These are phyloP conservation scores for Eulimnadia texana DNA, from an alignment of 1,140 invertebrate species.

Conservation along the genomic window DNA sequence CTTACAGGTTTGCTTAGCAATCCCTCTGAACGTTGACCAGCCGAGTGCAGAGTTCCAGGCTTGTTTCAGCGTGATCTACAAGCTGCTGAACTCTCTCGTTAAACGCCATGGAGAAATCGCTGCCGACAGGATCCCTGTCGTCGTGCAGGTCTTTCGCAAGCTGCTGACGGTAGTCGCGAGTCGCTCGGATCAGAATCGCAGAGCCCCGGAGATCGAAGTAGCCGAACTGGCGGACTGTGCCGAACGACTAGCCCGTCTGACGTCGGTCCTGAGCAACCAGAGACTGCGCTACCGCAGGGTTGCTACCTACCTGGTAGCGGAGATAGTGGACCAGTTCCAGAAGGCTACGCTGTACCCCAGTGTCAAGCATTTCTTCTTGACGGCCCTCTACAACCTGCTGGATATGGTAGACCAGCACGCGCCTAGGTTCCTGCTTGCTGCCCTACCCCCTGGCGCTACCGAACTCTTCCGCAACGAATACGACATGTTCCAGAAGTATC, in stretches of 20 bases:
- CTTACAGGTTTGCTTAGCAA: constrained; percentile 1
- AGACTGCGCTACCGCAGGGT: constrained; percentile 30
- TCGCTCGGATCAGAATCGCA: constrained; percentile 9
- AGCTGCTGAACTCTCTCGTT: constrained; percentile 10
- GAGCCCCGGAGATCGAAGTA: constrained; percentile 1
- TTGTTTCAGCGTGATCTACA: constrained; percentile 8
- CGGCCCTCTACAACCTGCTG: constrained; percentile 13
- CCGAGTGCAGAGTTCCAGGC: not conserved
- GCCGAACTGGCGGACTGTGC: constrained; percentile 1
- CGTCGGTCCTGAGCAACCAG: constrained; percentile 25
- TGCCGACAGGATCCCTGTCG: constrained; percentile 11
- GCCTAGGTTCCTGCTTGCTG: constrained; percentile 9
- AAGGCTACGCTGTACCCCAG: constrained; percentile 26
- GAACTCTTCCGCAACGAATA: constrained; percentile 17
- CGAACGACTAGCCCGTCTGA: constrained; percentile 16
- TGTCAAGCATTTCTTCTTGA: constrained; percentile 28
- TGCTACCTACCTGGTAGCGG: constrained; percentile 29
- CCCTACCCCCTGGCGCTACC: constrained; percentile 7
- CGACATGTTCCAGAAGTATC: constrained; percentile 16
- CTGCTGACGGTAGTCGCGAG: not conserved
- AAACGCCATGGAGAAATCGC: constrained; percentile 15
- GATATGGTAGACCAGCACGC: constrained; percentile 16
- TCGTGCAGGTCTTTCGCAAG: constrained; percentile 9
- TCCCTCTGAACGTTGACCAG: constrained; percentile 1
- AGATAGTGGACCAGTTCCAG: constrained; percentile 31